Base-by-base conservation (phyloP, 2,888 invertebrate genomes). In the Sisyra terminalis region DNA sequence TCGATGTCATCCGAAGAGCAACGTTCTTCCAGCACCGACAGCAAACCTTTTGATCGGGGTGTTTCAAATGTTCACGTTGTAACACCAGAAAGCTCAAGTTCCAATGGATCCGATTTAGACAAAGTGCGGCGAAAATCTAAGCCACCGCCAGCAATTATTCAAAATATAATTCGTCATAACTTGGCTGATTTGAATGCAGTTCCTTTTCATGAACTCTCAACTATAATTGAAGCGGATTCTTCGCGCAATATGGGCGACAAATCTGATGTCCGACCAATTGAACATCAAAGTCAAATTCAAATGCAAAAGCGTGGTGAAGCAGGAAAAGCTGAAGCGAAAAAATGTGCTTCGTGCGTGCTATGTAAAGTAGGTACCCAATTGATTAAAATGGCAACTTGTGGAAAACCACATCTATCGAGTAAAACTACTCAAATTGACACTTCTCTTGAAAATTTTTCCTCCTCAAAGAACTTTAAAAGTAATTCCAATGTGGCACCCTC, bases 201-300 rank as follows among this genome's bases (percentile, higher is more conserved):
- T 11, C 45, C 53, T 13, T 59, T 61, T 3, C 63, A 64, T 45
- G 63, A 64, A 50, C 49, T 64, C 40, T 63, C 62, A 2, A 60
- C 61, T 1, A 64, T 64, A 34, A 50, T 51, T 3, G 64, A 64
- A 53, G 56, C 24, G 7, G 37, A 16, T 18, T 15, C 18, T 2
- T 37, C 37, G 3, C 16, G 18, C 14, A 16, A 37, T 9, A 24
- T 24, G 3, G 24, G 5, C 24, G 14, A 14, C 3, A 32, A 32
- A 32, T 32, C 14, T 32, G 32, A 32, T 32, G 5, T 24, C 24
- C 24, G 24, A 24, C 24, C 24, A 5, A 24, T 24, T 7, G 24
- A 3, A 34, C 24, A 24, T 24, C 24, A 24, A 24, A 24, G 24
- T 7, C 24, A 24, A 7, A 24, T 24, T 24, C 24, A 24, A 24